phyloP scores from a whole-genome alignment of 2,113 vertebrate genomes.

The Chloropsis hardwickii region DNA sequence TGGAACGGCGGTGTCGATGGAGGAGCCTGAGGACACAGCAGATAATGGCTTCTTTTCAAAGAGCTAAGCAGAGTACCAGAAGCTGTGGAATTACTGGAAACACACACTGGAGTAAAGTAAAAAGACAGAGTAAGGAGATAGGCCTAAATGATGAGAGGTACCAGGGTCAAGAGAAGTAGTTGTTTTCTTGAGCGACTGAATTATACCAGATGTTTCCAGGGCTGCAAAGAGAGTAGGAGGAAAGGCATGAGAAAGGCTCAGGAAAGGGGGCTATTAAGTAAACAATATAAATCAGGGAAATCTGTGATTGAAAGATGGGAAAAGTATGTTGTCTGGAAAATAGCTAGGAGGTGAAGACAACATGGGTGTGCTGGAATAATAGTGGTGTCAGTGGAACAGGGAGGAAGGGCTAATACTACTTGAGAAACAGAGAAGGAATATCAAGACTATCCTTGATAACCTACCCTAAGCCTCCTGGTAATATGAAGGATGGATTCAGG shows the following conservation, averaged over 20 bases:
- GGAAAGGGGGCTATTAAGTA: neutral
- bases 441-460: neutral
- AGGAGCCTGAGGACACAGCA: conserved; percentile 48
- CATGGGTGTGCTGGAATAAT: neutral
- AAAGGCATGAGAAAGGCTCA: neutral
- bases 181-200: conserved; percentile 43
- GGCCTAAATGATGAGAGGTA: conserved; percentile 37
- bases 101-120: conserved; percentile 21
- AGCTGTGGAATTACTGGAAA: conserved; percentile 49
- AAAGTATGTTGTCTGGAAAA: neutral
- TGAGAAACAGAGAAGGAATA: neutral
- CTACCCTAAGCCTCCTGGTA: neutral
- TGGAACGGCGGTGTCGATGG: neutral
- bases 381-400: neutral
- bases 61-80: conserved; percentile 21
- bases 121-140: conserved; percentile 16
- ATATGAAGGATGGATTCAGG: neutral
- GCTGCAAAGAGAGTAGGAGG: conserved; percentile 27
- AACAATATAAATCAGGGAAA: neutral
- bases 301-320: neutral
- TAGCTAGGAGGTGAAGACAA: neutral
- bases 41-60: conserved; percentile 66
- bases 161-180: conserved; percentile 43
- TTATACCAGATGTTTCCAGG: conserved; percentile 37
- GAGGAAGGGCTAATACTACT: neutral